phyloP scores from a whole-genome alignment of 1,140 invertebrate genomes.

The Zaprionus kolodkinae region DNA sequence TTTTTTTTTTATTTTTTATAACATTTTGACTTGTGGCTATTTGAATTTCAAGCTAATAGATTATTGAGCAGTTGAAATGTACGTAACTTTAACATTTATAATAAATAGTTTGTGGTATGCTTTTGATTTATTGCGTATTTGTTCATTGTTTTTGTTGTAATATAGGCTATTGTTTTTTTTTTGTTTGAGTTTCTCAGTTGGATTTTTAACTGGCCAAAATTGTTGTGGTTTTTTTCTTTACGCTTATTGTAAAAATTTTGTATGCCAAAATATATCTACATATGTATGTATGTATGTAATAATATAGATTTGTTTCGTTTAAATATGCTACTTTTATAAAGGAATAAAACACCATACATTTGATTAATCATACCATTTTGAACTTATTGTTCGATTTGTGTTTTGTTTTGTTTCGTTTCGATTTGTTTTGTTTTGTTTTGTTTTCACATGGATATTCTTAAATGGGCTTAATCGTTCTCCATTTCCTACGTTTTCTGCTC shows the following conservation, averaged over 20 bases:
- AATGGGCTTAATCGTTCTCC: slow-evolving; percentile 53
- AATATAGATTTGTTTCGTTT: slow-evolving; percentile 50
- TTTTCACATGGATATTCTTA: slow-evolving; percentile 36
- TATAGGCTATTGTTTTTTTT: slow-evolving; percentile 53
- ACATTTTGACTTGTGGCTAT: slow-evolving; percentile 76
- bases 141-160: slow-evolving; percentile 48
- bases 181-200: slow-evolving; percentile 25
- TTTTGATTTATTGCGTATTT: slow-evolving; percentile 62
- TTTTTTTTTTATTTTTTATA: slow-evolving; percentile 56
- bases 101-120: slow-evolving; percentile 62
- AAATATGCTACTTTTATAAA: slow-evolving; percentile 65
- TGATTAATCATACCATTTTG: slow-evolving; percentile 67
- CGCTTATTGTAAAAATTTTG: slow-evolving; percentile 75
- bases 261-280: slow-evolving; percentile 79
- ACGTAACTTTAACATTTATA: slow-evolving; percentile 64
- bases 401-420: slow-evolving; percentile 41
- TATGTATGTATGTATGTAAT: slow-evolving; percentile 36
- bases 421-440: slow-evolving; percentile 46
- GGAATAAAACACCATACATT: slow-evolving; percentile 81
- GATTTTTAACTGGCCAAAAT: slow-evolving; percentile 63
- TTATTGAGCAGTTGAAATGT: slow-evolving; percentile 75
- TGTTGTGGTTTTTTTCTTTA: slow-evolving; percentile 24
- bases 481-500: slow-evolving; percentile 21
- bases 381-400: slow-evolving; percentile 50
- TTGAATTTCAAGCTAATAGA: slow-evolving; percentile 73